phyloP scores from a whole-genome alignment of 2,797 vertebrate genomes.

The Rhinatrema bivittatum region DNA sequence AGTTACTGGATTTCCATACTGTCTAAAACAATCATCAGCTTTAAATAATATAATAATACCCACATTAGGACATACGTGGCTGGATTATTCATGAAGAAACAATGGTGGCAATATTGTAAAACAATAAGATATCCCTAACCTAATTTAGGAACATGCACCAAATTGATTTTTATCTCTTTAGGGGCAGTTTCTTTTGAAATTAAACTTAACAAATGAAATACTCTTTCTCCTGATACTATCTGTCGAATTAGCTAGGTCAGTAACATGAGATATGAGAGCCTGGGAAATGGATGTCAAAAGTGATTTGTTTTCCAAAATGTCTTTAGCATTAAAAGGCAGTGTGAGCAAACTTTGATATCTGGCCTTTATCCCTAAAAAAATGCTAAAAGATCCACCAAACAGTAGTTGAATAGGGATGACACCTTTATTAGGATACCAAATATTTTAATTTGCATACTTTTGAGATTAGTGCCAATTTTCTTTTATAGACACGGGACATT shows the following conservation, averaged over 20 bases:
- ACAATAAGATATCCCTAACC: slow-evolving; percentile 35
- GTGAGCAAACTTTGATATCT: no score
- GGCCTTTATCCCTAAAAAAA: no score
- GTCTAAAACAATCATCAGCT: slow-evolving; percentile 6
- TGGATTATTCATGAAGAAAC: slow-evolving; percentile 18
- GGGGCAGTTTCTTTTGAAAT: slow-evolving; percentile 37
- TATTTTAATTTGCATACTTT: no score
- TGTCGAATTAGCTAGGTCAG: slow-evolving; percentile 37
- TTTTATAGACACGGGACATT: no score
- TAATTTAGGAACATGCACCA: slow-evolving; percentile 27
- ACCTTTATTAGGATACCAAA: no score
- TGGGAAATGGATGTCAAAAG: slow-evolving; percentile 19
- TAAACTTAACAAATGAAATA: slow-evolving; percentile 31
- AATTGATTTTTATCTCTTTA: slow-evolving; percentile 37
- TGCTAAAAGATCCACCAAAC: no score
- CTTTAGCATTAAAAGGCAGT: slow-evolving; percentile 26
- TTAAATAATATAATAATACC: slow-evolving; percentile 11
- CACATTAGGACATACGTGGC: slow-evolving; percentile 10
- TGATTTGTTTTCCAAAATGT: slow-evolving; percentile 10
- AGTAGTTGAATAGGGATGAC: no score
- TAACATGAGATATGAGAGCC: slow-evolving; percentile 24
- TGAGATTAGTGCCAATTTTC: no score
- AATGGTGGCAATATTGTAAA: slow-evolving; percentile 14
- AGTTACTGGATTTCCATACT: not conserved
- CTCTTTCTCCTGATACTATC: slow-evolving; percentile 15